These are phyloP conservation scores for Anthonomus grandis DNA, from an alignment of 1,140 invertebrate species.

Conservation along the genomic window DNA sequence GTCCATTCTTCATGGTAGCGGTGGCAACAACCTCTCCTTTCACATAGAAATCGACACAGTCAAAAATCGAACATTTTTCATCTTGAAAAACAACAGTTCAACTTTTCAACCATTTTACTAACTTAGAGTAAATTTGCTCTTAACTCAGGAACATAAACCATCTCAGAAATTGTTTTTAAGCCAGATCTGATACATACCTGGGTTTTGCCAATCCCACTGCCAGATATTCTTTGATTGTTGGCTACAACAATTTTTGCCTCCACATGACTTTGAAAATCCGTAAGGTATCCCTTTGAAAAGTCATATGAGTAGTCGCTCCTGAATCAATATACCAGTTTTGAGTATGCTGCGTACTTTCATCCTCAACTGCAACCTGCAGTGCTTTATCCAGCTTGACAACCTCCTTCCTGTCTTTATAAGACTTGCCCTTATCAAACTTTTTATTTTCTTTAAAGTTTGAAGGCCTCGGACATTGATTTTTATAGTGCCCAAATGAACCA, in stretches of 20 bases:
- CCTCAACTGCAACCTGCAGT: too few relatives aligned
- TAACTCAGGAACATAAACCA: constrained; percentile 24
- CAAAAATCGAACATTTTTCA: constrained; percentile 13
- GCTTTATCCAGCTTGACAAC: too few relatives aligned
- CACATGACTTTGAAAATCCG: too few relatives aligned
- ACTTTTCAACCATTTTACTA: constrained; percentile 21
- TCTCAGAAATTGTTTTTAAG: constrained; percentile 14
- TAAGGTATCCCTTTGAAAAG: too few relatives aligned
- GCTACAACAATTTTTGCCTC: constrained; percentile 18
- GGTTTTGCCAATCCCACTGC: constrained; percentile 13
- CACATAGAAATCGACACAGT: constrained; percentile 13
- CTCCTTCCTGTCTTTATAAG: too few relatives aligned
- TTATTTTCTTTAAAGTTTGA: constrained; percentile 2
- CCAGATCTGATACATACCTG: constrained; percentile 5
- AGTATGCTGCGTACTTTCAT: too few relatives aligned
- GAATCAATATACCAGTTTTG: constrained; percentile 34
- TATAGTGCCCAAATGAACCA: constrained; percentile 27
- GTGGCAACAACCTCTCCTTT: constrained; percentile 19
- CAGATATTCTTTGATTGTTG: constrained; percentile 13
- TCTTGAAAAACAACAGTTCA: constrained; percentile 15
- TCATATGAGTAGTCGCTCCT: too few relatives aligned
- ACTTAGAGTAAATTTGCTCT: constrained; percentile 27
- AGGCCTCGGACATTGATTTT: constrained; percentile 19
- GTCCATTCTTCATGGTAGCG: constrained; percentile 12
- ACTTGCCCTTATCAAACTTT: constrained; percentile 2